phyloP scores from a whole-genome alignment of 1,140 invertebrate species.

The Araneus ventricosus region DNA sequence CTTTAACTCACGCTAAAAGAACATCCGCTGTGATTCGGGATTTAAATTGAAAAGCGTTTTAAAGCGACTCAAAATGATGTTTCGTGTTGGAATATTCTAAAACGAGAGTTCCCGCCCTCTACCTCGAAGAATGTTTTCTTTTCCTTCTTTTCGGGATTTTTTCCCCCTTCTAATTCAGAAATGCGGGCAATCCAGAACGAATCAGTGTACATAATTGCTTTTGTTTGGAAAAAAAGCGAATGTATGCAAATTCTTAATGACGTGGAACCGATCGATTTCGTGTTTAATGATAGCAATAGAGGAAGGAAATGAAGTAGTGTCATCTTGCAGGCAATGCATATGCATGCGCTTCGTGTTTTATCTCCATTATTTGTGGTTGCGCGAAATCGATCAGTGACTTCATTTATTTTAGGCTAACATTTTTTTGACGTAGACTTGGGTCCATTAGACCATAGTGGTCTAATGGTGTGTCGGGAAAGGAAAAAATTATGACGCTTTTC shows the following conservation, averaged over 20 bases:
- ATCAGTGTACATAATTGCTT: neutral
- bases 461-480: no score
- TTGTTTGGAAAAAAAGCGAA: neutral
- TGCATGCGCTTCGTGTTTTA: neutral
- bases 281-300: slow-evolving; percentile 5
- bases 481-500: no score
- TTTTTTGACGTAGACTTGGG: no score
- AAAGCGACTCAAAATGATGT: neutral
- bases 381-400: neutral
- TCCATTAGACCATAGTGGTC: no score
- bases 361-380: neutral
- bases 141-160: neutral
- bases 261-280: neutral
- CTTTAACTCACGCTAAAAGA: slow-evolving; percentile 2
- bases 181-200: neutral
- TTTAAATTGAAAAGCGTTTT: slow-evolving; percentile 17
- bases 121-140: neutral
- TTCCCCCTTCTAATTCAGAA: neutral
- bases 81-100: slow-evolving; percentile 2
- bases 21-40: neutral
- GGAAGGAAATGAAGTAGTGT: neutral
- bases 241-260: slow-evolving; percentile 9
- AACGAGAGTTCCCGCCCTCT: neutral
- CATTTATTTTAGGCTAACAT: neutral
- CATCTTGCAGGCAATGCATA: neutral